These are phyloP conservation scores for Plectrocnemia conspersa DNA, from an alignment of 1,140 invertebrate genomes.

Conservation along the genomic window DNA sequence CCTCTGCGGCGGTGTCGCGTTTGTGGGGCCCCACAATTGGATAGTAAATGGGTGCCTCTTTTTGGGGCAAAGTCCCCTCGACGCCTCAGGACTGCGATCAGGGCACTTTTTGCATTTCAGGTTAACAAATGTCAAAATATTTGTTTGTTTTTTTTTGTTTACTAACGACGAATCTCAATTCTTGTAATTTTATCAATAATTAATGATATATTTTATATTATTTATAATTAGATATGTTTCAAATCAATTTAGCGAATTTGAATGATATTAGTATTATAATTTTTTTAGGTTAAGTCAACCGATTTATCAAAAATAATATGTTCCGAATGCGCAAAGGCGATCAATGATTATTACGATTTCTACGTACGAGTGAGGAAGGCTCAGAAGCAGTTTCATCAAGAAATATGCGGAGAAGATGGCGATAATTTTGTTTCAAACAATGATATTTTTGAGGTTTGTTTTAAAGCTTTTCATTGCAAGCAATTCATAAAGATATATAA, in stretches of 20 bases:
- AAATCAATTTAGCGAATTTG: not conserved
- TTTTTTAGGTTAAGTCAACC: conserved; percentile 10
- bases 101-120: no score
- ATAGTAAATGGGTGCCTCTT: no score
- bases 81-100: no score
- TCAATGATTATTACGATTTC: conserved; percentile 11
- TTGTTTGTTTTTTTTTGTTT: not conserved
- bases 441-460: not conserved
- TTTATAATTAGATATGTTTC: not conserved
- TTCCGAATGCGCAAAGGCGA: not conserved
- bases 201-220: not conserved
- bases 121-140: no score
- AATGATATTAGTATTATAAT: not conserved
- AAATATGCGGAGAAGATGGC: not conserved
- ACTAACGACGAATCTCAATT: not conserved
- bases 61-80: no score
- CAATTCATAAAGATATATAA: no score
- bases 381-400: not conserved
- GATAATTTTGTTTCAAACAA: not conserved
- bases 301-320: conserved; percentile 8
- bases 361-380: not conserved
- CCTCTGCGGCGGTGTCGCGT: no score
- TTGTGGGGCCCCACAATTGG: no score
- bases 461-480: not conserved
- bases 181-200: not conserved